Base-by-base conservation (phyloP, 2,888 invertebrate genomes). In the Nemotelus pantherinus region DNA sequence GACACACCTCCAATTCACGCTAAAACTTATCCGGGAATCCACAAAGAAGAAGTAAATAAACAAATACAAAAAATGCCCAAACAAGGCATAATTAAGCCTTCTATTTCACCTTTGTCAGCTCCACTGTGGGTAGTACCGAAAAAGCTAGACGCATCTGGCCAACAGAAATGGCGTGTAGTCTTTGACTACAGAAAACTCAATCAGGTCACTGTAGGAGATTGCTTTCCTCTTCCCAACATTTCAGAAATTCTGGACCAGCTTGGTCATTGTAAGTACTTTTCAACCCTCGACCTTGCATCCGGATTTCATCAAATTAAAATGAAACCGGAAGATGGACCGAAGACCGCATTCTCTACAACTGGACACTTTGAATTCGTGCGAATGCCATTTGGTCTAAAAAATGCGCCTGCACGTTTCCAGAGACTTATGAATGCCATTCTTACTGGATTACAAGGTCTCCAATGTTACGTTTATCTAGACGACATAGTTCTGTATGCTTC, bases 121-220 rank as follows among this genome's bases (percentile, higher is more conserved):
- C 80, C 83, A 25, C 44, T 83, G 48, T 79, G 82, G 81, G 58
- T 82, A 39, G 82, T 82, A 3, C 83, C 84, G 0, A 85, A 86
- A 78, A 86, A 85, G 80, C 41, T 71, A 41, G 84, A 84, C 72
- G 74, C 82, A 3, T 79, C 80, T 2, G 83, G 83, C 2, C 78
- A 83, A 76, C 77, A 77, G 25, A 82, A 82, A 80, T 85, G 82
- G 83, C 74, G 83, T 58, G 78, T 86, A 45, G 85, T 86, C 5
- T 82, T 85, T 0, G 85, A 86, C 77, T 86, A 83, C 77, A 68
- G 84, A 45, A 82, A 84, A 79, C 64, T 86, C 71, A 87, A 87
- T 77, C 82, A 85, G 3, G 81, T 82, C 55, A 86, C 86, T 2
- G 80, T 84, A 2, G 82, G 81, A 3, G 84, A 86, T 75, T 78